Percentiles rank a stretch among this genome's conserved stretches.
Conservation (phyloP, 2,888 invertebrate species). For the Cataglyphis cursor region DNA sequence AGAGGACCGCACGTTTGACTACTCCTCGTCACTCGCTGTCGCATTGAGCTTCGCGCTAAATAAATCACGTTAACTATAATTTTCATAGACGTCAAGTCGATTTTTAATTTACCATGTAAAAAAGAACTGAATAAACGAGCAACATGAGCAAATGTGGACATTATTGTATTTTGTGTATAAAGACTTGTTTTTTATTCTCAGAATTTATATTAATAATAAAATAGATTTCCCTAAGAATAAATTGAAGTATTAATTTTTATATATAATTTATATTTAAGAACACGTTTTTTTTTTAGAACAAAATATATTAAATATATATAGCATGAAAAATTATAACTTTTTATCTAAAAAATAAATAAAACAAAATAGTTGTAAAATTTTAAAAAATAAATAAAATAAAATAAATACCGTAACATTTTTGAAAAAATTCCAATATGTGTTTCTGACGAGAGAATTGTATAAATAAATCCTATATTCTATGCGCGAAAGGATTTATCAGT, state of each 20-base stretch:
- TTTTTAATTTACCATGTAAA: neutral
- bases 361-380: neutral
- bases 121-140: neutral
- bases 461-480: neutral
- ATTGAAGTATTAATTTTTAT: neutral
- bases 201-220: neutral
- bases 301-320: neutral
- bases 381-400: neutral
- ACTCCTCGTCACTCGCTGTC: neutral
- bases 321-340: neutral
- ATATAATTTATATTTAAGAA: neutral
- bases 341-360: neutral
- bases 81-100: neutral
- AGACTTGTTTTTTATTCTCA: neutral
- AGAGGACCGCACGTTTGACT: neutral
- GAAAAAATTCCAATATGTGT: neutral
- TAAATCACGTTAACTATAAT: constrained; percentile 4
- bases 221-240: neutral
- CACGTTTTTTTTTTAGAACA: neutral
- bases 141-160: neutral
- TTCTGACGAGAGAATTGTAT: neutral
- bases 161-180: neutral
- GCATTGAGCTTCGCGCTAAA: neutral
- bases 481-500: neutral
- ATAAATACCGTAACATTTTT: neutral